Evolutionary conservation across 2,797 vertebrate species (phyloP), one percentile per base, ranked within the genome.

Genomic region (Sylvia borin): DNA sequence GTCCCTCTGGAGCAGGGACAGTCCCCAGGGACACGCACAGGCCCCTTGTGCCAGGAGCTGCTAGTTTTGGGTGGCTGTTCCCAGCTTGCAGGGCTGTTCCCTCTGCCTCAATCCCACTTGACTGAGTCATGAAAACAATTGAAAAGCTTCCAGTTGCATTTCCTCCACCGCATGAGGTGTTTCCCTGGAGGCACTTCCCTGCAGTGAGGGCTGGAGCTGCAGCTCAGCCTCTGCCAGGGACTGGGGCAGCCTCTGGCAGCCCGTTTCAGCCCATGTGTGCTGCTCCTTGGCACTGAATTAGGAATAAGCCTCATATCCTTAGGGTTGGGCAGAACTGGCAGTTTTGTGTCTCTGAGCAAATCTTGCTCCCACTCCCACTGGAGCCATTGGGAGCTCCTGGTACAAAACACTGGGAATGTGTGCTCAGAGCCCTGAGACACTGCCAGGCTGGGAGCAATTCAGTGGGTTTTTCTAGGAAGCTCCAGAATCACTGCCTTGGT

Each of bases 41-140:
- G 32, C 27, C 66, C 19, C 24, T 27, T 7, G 4, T 38, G n/a
- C 20, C 60, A 70, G 92, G 83, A 96, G 87, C 78, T 87, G 67
- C 65, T 38, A 14, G 57, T 10, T n/a, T 31, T 22, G 85, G 55
- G 27, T 25, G 51, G 24, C 51, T 94, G 76, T 73, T 96, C 84
- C 90, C 79, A 65, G 81, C 27, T 50, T 91, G 81, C 16, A 27
- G 64, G 58, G 93, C 95, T 45, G 43, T 73, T 92, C 66, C 85
- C 85, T 85, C 31, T 75, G 48, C 79, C 93, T 77, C 61, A 47
- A 2, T 55, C 61, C 22, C 25, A 34, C 45, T 77, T 32, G 5
- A 11, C 22, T 13, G 84, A 36, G 43, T 42, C 65, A 47, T 88
- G 72, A 50, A n/a, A 84, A 45, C 57, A 26, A 34, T n/a, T 74